phyloP scores from a whole-genome alignment of 1,140 invertebrate species.

The Zophobas morio region DNA sequence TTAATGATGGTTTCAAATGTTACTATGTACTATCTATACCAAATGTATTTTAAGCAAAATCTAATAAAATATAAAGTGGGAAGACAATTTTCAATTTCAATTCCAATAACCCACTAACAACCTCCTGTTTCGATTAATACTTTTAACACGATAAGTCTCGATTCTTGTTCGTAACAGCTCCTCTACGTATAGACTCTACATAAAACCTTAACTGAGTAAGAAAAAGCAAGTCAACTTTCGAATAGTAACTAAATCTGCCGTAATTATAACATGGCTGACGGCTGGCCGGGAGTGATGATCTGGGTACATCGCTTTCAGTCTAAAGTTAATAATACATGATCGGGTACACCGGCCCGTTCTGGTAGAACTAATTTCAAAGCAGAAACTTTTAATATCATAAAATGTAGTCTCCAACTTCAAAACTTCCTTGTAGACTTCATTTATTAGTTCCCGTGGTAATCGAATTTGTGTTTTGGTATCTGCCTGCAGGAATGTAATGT shows the following conservation, averaged over 20 bases:
- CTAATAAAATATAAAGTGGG: no score
- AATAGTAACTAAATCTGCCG: conserved; percentile 5
- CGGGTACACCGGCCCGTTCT: conserved; percentile 35
- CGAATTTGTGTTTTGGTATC: conserved; percentile 41
- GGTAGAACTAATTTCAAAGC: conserved; percentile 25
- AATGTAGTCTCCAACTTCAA: conserved; percentile 39
- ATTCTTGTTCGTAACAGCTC: no score
- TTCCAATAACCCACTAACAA: no score
- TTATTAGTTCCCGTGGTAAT: conserved; percentile 39
- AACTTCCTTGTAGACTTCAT: conserved; percentile 39
- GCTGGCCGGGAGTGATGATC: conserved; percentile 22
- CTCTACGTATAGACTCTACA: no score
- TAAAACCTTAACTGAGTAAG: not conserved
- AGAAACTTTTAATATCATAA: conserved; percentile 42
- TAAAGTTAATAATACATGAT: conserved; percentile 43
- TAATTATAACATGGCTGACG: conserved; percentile 25
- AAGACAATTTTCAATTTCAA: no score
- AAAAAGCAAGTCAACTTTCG: conserved; percentile 24
- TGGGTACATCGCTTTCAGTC: conserved; percentile 26
- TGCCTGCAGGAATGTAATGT: conserved; percentile 15
- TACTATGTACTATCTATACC: no score
- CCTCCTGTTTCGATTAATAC: no score
- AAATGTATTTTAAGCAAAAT: no score
- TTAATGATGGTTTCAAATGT: no score
- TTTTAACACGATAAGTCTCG: no score